These are phyloP conservation scores for Lamprotornis superbus DNA, from an alignment of 2,113 vertebrate genomes.

Conservation along the genomic window DNA sequence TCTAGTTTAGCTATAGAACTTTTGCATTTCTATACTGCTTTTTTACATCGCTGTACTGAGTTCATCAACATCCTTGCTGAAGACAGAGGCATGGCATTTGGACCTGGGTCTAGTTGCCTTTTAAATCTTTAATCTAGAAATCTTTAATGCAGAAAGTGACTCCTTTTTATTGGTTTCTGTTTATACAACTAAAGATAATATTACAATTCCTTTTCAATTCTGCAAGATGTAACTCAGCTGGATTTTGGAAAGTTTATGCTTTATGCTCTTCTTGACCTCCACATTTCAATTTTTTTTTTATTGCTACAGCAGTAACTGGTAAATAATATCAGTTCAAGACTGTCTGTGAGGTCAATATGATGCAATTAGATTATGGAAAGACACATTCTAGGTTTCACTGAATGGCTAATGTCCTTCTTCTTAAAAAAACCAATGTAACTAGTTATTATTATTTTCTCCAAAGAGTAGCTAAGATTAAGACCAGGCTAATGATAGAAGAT, in stretches of 20 bases:
- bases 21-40: neutral
- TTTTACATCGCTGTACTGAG: neutral
- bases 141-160: neutral
- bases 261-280: neutral
- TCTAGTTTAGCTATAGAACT: neutral
- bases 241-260: neutral
- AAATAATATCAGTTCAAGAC: neutral
- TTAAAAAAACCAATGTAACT: neutral
- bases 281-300: neutral
- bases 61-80: neutral
- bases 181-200: neutral
- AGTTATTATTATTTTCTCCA: neutral
- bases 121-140: neutral
- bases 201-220: neutral
- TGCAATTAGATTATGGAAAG: neutral
- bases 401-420: neutral
- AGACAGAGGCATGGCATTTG: neutral
- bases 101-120: neutral
- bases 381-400: neutral
- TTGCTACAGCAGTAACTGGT: neutral
- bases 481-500: neutral
- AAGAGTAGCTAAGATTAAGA: neutral
- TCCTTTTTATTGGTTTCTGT: neutral
- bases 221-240: slow-evolving; percentile 4
- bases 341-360: neutral